phyloP scores from a whole-genome alignment of 2,113 vertebrate genomes.

The Ictalurus furcatus region DNA sequence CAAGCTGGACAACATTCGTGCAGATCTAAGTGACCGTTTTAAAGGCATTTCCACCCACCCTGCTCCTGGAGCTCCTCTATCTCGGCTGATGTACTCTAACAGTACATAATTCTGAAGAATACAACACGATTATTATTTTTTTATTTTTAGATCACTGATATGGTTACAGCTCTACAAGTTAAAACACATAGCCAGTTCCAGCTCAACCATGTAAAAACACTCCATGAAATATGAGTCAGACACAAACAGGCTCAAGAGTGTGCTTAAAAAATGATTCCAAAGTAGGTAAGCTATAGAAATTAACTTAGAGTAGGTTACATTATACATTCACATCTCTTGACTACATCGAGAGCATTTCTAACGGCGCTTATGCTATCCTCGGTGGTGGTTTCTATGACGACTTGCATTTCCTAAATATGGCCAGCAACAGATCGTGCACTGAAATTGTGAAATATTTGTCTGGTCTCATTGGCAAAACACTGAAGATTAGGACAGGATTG shows the following conservation, averaged over 20 bases:
- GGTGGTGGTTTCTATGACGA: neutral
- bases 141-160: neutral
- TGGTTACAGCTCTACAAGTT: neutral
- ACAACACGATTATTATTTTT: neutral
- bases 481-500: neutral
- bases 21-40: neutral
- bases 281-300: neutral
- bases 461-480: neutral
- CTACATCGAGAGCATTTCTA: neutral
- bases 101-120: neutral
- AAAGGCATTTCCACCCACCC: neutral
- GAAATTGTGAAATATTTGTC: neutral
- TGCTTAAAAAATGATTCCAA: neutral
- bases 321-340: neutral
- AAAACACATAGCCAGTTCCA: neutral
- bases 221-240: neutral
- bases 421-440: neutral
- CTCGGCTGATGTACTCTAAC: neutral
- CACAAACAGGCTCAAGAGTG: slow-evolving; percentile 35
- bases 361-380: neutral
- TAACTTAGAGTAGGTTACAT: neutral
- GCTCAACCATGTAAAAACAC: neutral
- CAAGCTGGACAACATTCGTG: neutral
- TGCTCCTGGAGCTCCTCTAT: neutral
- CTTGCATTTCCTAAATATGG: neutral